These are phyloP conservation scores for Morphnarchus princeps DNA, from an alignment of 2,113 vertebrate species.

Conservation along the genomic window DNA sequence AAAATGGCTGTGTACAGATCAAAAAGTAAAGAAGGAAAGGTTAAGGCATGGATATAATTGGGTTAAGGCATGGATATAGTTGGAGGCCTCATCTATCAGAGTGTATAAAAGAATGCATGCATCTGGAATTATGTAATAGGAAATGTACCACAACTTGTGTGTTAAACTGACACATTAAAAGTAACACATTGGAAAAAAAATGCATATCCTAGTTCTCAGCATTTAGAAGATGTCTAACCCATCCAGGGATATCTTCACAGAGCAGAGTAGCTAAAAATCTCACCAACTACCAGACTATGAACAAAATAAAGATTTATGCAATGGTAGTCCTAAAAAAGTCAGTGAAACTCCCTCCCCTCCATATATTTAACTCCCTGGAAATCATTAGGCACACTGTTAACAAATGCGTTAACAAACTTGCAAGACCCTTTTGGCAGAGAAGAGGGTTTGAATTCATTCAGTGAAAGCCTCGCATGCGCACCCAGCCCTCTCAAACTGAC, in stretches of 20 bases:
- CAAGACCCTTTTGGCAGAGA: conserved; percentile 13
- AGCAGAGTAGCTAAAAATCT: background rate
- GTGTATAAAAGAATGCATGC: background rate
- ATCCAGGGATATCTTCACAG: background rate
- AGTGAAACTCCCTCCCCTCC: background rate
- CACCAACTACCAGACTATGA: background rate
- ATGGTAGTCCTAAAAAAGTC: background rate
- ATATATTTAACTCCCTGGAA: background rate
- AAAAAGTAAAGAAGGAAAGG: background rate
- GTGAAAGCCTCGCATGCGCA: background rate
- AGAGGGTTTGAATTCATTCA: conserved; percentile 29
- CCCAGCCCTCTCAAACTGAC: background rate
- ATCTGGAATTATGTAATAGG: background rate
- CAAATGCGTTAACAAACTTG: conserved; percentile 22
- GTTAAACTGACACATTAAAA: background rate
- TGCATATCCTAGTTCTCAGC: background rate
- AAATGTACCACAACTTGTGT: background rate
- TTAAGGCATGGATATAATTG: background rate
- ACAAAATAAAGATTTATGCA: background rate
- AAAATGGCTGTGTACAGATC: background rate
- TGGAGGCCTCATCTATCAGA: background rate
- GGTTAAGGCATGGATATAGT: background rate
- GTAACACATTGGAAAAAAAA: background rate
- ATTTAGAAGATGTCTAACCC: background rate
- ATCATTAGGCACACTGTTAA: background rate